These are phyloP conservation scores for Grammatotria lemairii DNA, from an alignment of 2,113 vertebrate species.

Conservation along the genomic window DNA sequence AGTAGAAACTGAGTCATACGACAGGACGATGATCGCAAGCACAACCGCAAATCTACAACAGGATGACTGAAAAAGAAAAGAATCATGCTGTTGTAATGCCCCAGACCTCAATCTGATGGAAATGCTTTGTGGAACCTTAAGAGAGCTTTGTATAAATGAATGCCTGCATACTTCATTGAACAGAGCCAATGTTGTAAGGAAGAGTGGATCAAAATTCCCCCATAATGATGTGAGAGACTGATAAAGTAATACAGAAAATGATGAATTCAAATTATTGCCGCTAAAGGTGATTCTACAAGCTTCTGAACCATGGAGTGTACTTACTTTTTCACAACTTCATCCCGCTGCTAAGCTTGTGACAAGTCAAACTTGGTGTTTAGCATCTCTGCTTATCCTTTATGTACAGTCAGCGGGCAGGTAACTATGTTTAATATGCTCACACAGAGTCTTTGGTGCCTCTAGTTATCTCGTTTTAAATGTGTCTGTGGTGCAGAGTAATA, in stretches of 20 bases:
- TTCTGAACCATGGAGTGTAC: background rate
- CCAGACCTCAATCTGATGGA: background rate
- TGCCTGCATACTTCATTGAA: background rate
- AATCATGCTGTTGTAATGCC: background rate
- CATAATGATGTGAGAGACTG: background rate
- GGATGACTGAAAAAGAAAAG: background rate
- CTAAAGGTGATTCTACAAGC: background rate
- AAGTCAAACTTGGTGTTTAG: conserved; percentile 23
- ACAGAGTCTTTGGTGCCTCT: background rate
- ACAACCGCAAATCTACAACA: background rate
- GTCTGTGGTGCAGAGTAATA: background rate
- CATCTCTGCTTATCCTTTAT: background rate
- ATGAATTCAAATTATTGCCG: background rate
- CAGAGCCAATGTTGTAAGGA: background rate
- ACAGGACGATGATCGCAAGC: background rate
- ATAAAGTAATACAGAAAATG: background rate
- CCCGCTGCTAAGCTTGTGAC: background rate
- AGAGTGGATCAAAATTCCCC: background rate
- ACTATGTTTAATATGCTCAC: background rate
- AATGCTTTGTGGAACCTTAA: background rate
- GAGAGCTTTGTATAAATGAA: background rate
- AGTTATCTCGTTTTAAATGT: background rate
- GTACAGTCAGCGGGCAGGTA: background rate
- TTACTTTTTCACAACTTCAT: background rate
- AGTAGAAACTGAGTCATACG: background rate